Evolutionary conservation across 2,888 invertebrate genomes (phyloP), one percentile per base, ranked within the genome.

Genomic region (Horisme vitalbata): DNA sequence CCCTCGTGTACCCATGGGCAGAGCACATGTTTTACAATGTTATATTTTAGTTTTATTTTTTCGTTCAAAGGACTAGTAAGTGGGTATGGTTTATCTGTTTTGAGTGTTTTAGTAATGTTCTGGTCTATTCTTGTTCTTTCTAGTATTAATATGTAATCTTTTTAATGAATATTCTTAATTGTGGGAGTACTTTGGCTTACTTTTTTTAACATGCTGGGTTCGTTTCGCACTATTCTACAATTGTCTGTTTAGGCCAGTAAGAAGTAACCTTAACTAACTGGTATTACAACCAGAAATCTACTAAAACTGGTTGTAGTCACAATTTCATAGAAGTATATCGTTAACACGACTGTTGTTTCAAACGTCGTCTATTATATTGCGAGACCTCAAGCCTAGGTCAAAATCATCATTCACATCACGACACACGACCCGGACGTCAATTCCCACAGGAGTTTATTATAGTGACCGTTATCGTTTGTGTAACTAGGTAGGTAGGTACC

Each of bases 331-430:
- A 67, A 63, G 59, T 60, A 59, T 20, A 28, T 24, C 13, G 26
- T 28, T 43, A 26, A 30, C 33, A 36, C 34, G 21, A 23, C 14
- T 7, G 14, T 24, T 43, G 73, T 60, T 68, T 75, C 77, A 68
- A 55, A 57, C 55, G 43, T 45, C 61, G 48, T 59, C 55, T 63
- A 56, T 50, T 34, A 34, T 38, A 21, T 41, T 43, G 41, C 13
- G 24, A 24, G 27, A 32, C 30, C 30, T 46, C 43, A 47, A 49
- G 43, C 39, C 51, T 55, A 59, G 57, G 55, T 59, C 41, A 30
- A 53, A 57, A 55, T 59, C 41, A 52, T 55, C 49, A 45, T 49
- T 53, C 51, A 55, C 50, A 43, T 49, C 51, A 45, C 31, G 31
- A 30, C 12, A 11, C 32, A 27, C 28, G 20, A 23, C 18, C 35